These are phyloP conservation scores for Eumerus sabulonum DNA, from an alignment of 2,888 invertebrate genomes.

Conservation along the genomic window DNA sequence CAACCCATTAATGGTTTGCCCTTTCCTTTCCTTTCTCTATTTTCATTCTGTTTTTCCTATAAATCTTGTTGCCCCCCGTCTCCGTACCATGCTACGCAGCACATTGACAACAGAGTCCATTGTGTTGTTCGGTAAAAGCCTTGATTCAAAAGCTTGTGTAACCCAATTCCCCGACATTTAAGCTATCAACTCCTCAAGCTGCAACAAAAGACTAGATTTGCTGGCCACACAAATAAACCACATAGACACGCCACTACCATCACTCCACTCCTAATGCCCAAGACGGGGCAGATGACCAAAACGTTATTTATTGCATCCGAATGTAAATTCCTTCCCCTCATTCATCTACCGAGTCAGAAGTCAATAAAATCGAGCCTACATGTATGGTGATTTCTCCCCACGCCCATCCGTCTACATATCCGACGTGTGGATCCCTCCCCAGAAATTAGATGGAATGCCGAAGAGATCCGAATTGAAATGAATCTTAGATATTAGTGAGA, in stretches of 20 bases:
- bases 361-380: conserved; percentile 21
- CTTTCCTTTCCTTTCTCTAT: neutral
- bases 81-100: neutral
- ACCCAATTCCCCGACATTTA: conserved; percentile 39
- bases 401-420: conserved; percentile 11
- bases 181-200: conserved; percentile 9
- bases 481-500: conserved; percentile 11
- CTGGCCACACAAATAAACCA: conserved; percentile 23
- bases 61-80: conserved; percentile 1
- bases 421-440: conserved; percentile 14
- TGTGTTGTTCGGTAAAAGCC: conserved; percentile 7
- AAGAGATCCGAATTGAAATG: conserved; percentile 18
- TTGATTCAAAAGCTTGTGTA: conserved; percentile 44
- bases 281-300: neutral
- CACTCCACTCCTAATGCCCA: too few relatives aligned
- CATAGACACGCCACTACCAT: conserved; percentile 10
- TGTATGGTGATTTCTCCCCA: conserved; percentile 19
- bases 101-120: conserved; percentile 16
- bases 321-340: conserved; percentile 14
- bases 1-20: neutral
- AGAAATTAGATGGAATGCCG: conserved; percentile 27
- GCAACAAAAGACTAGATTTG: conserved; percentile 13
- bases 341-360: conserved; percentile 21
- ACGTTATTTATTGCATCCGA: conserved; percentile 36
- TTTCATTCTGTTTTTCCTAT: neutral